phyloP scores from a whole-genome alignment of 2,797 vertebrate genomes.

The Trichosurus vulpecula region DNA sequence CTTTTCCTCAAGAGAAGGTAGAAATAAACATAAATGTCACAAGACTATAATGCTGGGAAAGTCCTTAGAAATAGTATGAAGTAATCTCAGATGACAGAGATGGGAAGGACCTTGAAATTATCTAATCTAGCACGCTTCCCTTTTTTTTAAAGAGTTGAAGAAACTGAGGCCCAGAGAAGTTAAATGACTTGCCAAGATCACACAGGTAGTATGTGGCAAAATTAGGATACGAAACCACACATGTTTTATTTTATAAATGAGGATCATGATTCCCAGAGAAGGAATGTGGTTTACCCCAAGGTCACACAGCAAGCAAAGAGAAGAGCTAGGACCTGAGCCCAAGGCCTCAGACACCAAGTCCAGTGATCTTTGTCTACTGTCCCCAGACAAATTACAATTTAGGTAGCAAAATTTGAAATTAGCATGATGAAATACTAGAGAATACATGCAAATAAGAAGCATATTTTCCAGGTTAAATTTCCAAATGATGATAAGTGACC shows the following conservation, averaged over 20 bases:
- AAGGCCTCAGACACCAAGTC: neutral
- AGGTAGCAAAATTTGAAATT: neutral
- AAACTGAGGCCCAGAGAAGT: no score
- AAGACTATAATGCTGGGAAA: neutral
- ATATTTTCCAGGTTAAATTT: slow-evolving; percentile 9
- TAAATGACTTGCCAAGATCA: no score
- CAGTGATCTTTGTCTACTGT: neutral
- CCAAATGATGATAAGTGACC: neutral
- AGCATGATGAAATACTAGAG: slow-evolving; percentile 9
- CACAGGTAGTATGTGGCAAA: neutral
- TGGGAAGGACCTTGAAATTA: neutral
- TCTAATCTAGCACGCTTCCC: neutral
- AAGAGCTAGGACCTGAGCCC: no score
- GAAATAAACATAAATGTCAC: neutral
- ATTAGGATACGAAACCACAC: neutral
- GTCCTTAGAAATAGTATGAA: neutral
- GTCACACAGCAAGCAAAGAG: neutral
- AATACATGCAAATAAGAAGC: neutral
- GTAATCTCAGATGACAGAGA: neutral
- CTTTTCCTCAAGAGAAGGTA: neutral
- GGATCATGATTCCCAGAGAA: neutral
- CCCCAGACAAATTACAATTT: neutral
- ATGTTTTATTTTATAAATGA: neutral
- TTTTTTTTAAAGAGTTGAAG: no score
- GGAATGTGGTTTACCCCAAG: neutral